A percentile compares a stretch with the other conserved stretches of the same genome.
phyloP scores from a whole-genome alignment of 1,140 invertebrate genomes.

The Saccostrea echinata region DNA sequence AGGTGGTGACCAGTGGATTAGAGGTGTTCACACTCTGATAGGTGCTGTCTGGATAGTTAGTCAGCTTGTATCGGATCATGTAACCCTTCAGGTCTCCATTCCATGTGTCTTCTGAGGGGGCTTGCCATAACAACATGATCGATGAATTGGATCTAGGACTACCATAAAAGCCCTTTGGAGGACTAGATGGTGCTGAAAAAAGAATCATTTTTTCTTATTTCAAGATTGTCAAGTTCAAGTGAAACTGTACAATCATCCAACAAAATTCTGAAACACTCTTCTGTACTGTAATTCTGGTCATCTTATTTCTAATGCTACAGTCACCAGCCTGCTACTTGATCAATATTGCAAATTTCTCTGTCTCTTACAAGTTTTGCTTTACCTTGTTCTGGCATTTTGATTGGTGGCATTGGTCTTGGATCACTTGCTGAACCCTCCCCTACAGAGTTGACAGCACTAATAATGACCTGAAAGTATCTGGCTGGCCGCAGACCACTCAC shows the following conservation, averaged over 20 bases:
- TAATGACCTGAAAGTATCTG: slow-evolving; percentile 95
- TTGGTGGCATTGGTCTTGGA: slow-evolving; percentile 87
- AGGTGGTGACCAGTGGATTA: slow-evolving; percentile 80
- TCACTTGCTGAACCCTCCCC: slow-evolving; percentile 95
- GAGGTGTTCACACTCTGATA: slow-evolving; percentile 88
- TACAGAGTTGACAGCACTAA: slow-evolving; percentile 94
- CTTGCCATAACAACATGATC: slow-evolving; percentile 98
- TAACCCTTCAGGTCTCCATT: slow-evolving; percentile 98
- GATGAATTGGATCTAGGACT: slow-evolving; percentile 84
- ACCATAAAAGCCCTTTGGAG: slow-evolving; percentile 73
- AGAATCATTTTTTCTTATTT: not conserved
- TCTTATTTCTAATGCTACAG: not conserved
- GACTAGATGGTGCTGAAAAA: slow-evolving; percentile 74
- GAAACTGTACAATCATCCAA: no score
- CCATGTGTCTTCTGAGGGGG: slow-evolving; percentile 93
- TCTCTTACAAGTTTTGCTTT: not conserved
- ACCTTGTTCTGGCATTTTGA: slow-evolving; percentile 95
- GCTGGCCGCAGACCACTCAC: slow-evolving; percentile 94
- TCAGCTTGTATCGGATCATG: slow-evolving; percentile 92
- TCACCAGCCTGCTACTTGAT: not conserved
- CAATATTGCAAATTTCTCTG: not conserved
- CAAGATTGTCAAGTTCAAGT: no score
- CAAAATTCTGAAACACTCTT: no score
- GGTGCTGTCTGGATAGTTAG: slow-evolving; percentile 91
- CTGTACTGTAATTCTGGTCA: not conserved